Evolutionary conservation across 2,113 vertebrate genomes (phyloP).

Genomic region (Marmota flaviventris): DNA sequence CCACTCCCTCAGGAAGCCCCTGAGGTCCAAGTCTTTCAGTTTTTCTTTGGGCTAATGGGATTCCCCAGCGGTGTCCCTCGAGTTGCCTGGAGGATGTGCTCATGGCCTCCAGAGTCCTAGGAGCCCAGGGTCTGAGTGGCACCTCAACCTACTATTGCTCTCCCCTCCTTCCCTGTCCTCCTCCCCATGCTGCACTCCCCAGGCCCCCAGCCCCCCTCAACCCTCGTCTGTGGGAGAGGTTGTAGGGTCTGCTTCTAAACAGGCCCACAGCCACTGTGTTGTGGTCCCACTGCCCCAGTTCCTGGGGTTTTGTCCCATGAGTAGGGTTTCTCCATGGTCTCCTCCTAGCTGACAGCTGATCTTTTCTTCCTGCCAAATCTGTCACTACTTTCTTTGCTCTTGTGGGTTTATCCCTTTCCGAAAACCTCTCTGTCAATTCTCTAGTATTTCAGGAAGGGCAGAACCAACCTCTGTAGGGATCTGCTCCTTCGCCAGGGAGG

Average conservation of each 20-base stretch:
- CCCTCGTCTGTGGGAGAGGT: too few relatives aligned
- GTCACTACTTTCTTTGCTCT: neutral
- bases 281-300: neutral
- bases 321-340: neutral
- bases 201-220: neutral
- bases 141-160: neutral
- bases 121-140: neutral
- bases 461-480: neutral
- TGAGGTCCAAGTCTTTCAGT: neutral
- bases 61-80: neutral
- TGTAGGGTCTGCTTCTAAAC: too few relatives aligned
- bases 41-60: neutral
- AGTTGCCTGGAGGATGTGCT: neutral
- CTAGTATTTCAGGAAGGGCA: neutral
- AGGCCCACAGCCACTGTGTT: fast-evolving
- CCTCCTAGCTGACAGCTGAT: fast-evolving
- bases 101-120: neutral
- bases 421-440: neutral
- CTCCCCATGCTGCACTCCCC: fast-evolving
- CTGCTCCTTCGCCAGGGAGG: neutral
- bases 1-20: neutral
- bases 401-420: neutral
- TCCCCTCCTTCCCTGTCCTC: too few relatives aligned
- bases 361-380: neutral
- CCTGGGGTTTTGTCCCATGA: neutral